Percentiles rank a stretch among this genome's conserved stretches.
These are phyloP conservation scores for Rafetus swinhoei DNA, from an alignment of 2,113 vertebrate genomes.

Conservation along the genomic window DNA sequence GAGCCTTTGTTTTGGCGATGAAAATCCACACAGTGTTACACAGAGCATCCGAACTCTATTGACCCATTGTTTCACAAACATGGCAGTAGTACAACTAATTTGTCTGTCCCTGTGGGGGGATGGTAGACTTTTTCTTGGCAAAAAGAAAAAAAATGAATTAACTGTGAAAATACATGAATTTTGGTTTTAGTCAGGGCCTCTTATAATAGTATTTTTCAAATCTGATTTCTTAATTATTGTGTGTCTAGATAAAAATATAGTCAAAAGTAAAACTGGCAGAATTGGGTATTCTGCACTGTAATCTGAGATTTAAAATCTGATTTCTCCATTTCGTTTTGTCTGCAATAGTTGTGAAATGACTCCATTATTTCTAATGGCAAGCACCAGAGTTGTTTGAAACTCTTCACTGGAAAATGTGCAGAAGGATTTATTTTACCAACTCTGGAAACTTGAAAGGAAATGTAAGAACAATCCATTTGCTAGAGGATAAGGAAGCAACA, in stretches of 20 bases:
- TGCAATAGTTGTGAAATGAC: background rate
- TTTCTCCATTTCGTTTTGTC: constrained; percentile 3
- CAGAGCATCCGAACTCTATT: constrained; percentile 14
- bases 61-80: background rate
- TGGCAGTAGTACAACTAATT: constrained; percentile 31
- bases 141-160: background rate
- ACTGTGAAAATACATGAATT: background rate
- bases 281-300: background rate
- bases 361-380: background rate
- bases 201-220: background rate
- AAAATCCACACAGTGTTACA: background rate
- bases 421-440: background rate
- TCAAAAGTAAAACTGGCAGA: background rate
- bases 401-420: background rate
- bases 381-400: background rate
- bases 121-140: background rate
- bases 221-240: background rate
- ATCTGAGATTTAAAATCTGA: background rate
- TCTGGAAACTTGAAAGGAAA: constrained; percentile 31
- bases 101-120: accelerated
- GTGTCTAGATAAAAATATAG: constrained; percentile 1
- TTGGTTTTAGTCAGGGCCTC: background rate
- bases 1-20: constrained; percentile 4
- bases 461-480: constrained; percentile 15
- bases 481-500: background rate